A percentile compares a stretch with the other conserved stretches of the same genome.
Conservation (phyloP, 64 coral and sea anemone species). For the Hydrozoanthus tunicans region DNA sequence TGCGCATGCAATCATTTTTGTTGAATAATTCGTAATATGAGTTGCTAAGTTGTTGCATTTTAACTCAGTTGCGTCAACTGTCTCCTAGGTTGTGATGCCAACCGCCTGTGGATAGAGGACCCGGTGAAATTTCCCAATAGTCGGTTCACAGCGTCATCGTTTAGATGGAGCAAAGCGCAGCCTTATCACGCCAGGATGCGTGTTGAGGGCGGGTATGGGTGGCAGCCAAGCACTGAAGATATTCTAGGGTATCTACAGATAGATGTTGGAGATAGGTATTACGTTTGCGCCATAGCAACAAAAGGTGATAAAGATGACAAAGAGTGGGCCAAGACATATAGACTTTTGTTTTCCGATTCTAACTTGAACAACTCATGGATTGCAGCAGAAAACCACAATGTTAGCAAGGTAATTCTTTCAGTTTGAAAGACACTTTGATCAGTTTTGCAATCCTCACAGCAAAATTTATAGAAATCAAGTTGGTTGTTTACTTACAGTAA, state of each 20-base stretch:
- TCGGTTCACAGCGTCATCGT: slow-evolving; percentile 1
- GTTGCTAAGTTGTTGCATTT: neutral
- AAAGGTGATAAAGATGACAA: neutral
- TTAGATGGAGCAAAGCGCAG: neutral
- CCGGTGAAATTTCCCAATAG: slow-evolving; percentile 27
- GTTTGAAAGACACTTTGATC: no score
- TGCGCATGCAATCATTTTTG: neutral
- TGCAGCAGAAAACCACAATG: neutral
- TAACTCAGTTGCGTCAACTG: neutral
- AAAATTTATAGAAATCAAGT: no score
- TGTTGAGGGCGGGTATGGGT: neutral
- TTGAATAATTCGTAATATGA: neutral
- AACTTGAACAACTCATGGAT: neutral
- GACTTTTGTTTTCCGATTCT: neutral
- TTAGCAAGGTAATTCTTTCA: neutral
- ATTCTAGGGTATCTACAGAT: neutral
- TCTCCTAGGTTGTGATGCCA: slow-evolving; percentile 3
- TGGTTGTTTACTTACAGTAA: no score
- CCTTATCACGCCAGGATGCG: slow-evolving; percentile 23
- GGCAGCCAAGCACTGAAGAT: neutral
- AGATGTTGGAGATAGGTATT: slow-evolving; percentile 8
- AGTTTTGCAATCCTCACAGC: no score
- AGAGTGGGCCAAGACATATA: slow-evolving; percentile 4
- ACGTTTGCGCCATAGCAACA: slow-evolving; percentile 19
- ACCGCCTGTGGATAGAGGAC: slow-evolving; percentile 26